phyloP scores from a whole-genome alignment of 2,797 vertebrate genomes.

The Lacerta bilineata region DNA sequence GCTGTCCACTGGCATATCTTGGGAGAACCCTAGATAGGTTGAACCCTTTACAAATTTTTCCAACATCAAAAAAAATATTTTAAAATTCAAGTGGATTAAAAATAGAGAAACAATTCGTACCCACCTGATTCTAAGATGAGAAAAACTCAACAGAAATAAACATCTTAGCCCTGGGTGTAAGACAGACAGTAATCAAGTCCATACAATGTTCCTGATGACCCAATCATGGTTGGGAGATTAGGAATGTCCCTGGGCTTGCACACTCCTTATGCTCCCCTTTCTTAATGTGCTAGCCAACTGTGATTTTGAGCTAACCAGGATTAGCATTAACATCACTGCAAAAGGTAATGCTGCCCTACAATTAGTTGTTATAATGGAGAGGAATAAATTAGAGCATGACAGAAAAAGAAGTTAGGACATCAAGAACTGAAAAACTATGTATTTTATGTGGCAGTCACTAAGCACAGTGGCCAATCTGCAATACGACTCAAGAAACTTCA shows the following conservation, averaged over 20 bases:
- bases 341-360: background rate
- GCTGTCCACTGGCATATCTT: too few species aligned
- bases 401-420: background rate
- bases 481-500: slow-evolving; percentile 2
- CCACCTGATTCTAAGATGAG: background rate
- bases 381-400: background rate
- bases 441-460: background rate
- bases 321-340: background rate
- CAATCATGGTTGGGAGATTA: background rate
- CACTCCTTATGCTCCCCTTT: background rate
- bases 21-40: too few species aligned
- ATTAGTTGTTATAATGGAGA: background rate
- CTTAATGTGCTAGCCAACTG: background rate
- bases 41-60: too few species aligned
- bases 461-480: background rate
- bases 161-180: background rate
- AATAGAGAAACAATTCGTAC: background rate
- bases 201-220: background rate
- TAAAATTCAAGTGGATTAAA: background rate
- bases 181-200: background rate
- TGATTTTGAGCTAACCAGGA: background rate
- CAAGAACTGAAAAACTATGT: too few species aligned
- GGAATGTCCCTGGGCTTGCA: background rate
- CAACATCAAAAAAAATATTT: background rate
- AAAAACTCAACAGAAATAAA: background rate